Percentiles rank a stretch among this genome's conserved stretches.
phyloP scores from a whole-genome alignment of 1,140 invertebrate species.

The Aphaenogaster rudis region DNA sequence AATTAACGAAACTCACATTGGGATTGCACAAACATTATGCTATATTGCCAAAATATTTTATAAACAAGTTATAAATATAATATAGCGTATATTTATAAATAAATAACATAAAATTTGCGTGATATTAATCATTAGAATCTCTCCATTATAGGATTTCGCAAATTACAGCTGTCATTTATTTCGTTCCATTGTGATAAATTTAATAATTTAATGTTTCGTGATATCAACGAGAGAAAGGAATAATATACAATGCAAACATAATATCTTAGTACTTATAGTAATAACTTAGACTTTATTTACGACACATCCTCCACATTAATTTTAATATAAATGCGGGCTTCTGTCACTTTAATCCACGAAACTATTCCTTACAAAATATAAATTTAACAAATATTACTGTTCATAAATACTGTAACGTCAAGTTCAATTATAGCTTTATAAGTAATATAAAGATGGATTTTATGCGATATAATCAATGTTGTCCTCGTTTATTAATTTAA shows the following conservation, averaged over 20 bases:
- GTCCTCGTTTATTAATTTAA: neutral
- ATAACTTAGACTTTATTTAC: conserved; percentile 20
- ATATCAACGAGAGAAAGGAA: neutral
- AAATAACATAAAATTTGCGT: too few relatives aligned
- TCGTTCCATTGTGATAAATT: too few relatives aligned
- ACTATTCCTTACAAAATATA: neutral
- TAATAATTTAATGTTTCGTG: neutral
- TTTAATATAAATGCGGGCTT: neutral
- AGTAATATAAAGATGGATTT: neutral
- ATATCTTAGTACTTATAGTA: neutral
- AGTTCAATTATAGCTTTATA: neutral
- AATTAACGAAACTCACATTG: too few relatives aligned
- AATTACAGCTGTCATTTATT: too few relatives aligned
- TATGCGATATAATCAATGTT: neutral
- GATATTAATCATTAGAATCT: too few relatives aligned
- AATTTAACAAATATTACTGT: conserved; percentile 15
- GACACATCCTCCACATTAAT: conserved; percentile 16
- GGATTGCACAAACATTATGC: too few relatives aligned
- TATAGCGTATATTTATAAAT: too few relatives aligned
- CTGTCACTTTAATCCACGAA: neutral
- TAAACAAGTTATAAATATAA: too few relatives aligned
- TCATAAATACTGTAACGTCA: neutral
- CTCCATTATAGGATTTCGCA: too few relatives aligned
- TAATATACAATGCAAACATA: neutral
- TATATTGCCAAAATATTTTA: too few relatives aligned